Conservation (phyloP, 2,113 vertebrate genomes). For the Morone saxatilis region DNA sequence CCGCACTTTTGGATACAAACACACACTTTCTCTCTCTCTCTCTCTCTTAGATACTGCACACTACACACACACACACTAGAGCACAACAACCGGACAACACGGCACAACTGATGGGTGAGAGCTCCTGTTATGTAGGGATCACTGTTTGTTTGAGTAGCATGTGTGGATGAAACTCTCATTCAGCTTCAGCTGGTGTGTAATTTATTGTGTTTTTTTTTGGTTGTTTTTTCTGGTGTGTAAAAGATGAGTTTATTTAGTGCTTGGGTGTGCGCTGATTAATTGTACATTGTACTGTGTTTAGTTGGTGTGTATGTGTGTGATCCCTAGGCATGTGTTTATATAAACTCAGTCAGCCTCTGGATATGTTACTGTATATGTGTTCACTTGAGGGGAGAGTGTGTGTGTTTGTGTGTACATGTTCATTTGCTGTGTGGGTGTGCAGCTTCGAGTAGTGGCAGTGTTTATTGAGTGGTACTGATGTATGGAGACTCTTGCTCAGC, state of each 20-base stretch:
- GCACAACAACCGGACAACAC: conserved; percentile 48
- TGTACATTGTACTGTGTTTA: not conserved
- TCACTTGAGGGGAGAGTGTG: not conserved
- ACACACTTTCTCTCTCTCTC: conserved; percentile 16
- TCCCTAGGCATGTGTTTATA: conserved; percentile 13
- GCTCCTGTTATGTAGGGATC: conserved; percentile 33
- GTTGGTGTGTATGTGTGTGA: not conserved
- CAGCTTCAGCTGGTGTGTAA: not conserved
- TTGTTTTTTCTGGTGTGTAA: not conserved
- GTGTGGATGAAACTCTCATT: no score
- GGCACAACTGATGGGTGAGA: conserved; percentile 84
- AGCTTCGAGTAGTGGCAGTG: conserved; percentile 66
- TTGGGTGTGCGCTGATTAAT: not conserved
- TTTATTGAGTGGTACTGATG: conserved; percentile 80
- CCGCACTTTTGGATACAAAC: conserved; percentile 48
- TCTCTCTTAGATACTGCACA: conserved; percentile 10
- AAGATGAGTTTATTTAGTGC: not conserved
- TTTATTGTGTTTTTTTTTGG: not conserved
- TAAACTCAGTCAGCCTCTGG: not conserved
- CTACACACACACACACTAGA: conserved; percentile 22
- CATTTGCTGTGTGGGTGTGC: conserved; percentile 61
- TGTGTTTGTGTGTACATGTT: conserved; percentile 16
- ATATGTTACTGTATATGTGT: conserved; percentile 8
- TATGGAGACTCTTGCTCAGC: conserved; percentile 64
- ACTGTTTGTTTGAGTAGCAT: conserved; percentile 11